These are phyloP conservation scores for Tenualosa thibaudeaui DNA, from an alignment of 2,797 vertebrate species.

Conservation along the genomic window DNA sequence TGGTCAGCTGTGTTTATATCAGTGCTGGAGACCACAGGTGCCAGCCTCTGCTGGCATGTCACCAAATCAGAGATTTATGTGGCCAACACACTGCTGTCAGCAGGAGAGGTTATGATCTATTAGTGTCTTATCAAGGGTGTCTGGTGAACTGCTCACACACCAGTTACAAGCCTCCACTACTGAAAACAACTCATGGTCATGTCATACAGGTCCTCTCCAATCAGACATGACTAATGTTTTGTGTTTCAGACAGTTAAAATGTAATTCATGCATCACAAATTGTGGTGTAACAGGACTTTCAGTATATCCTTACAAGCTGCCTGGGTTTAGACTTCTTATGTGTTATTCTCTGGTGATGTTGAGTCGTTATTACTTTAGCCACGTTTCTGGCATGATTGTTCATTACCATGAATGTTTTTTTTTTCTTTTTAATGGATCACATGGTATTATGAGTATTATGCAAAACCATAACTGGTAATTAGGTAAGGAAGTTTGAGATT, in stretches of 20 bases:
- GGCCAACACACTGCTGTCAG: slow-evolving; percentile 44
- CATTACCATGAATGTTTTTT: neutral
- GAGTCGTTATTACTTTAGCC: neutral
- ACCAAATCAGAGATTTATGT: slow-evolving; percentile 65
- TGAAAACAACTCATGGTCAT: neutral
- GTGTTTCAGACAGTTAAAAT: neutral
- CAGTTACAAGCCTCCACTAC: too few species aligned
- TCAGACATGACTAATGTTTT: neutral
- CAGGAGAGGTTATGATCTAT: slow-evolving; percentile 14
- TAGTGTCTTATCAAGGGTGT: neutral
- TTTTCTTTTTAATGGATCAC: neutral
- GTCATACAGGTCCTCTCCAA: neutral
- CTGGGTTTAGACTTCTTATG: too few species aligned
- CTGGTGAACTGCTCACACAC: too few species aligned
- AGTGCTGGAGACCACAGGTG: neutral
- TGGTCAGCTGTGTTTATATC: neutral
- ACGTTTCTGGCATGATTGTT: neutral
- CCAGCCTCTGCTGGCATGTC: neutral
- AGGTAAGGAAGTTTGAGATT: neutral
- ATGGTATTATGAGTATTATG: neutral
- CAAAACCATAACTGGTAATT: neutral
- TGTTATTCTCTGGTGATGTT: too few species aligned
- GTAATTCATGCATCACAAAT: too few species aligned
- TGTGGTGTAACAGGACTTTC: too few species aligned
- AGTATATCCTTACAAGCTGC: neutral